Conservation (phyloP, 2,113 vertebrate species). For the Phainopepla nitens region DNA sequence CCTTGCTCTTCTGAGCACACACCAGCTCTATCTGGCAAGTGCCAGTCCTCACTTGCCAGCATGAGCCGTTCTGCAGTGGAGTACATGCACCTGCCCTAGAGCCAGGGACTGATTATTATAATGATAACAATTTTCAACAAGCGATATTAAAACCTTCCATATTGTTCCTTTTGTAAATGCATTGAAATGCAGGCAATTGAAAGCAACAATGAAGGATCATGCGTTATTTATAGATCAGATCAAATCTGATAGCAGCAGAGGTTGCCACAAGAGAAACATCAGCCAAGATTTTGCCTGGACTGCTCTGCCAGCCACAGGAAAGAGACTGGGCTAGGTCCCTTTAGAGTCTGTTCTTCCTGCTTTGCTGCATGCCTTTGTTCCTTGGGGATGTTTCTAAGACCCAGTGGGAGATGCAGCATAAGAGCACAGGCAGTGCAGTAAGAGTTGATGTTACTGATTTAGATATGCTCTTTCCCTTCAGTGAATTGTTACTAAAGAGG, state of each 20-base stretch:
- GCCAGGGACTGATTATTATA: not conserved
- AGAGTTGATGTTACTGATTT: not conserved
- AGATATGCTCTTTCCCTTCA: not conserved
- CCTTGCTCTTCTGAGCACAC: not conserved
- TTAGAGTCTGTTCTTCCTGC: not conserved
- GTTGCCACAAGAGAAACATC: not conserved
- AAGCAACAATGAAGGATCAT: not conserved
- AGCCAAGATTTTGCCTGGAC: not conserved
- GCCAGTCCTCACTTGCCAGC: not conserved
- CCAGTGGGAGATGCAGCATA: not conserved
- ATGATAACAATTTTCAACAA: not conserved
- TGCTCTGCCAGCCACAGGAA: not conserved
- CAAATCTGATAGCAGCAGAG: not conserved
- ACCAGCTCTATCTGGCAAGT: rapidly evolving
- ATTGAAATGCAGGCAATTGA: not conserved
- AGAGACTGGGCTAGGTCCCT: not conserved
- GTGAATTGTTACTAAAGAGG: not conserved
- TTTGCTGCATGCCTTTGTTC: not conserved
- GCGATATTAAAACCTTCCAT: not conserved
- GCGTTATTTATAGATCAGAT: not conserved
- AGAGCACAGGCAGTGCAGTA: not conserved
- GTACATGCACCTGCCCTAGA: not conserved
- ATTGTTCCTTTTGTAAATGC: not conserved
- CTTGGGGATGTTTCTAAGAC: not conserved
- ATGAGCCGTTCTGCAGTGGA: not conserved